Conservation (phyloP, 2,113 vertebrate genomes). For the Dendrocopos noguchii region DNA sequence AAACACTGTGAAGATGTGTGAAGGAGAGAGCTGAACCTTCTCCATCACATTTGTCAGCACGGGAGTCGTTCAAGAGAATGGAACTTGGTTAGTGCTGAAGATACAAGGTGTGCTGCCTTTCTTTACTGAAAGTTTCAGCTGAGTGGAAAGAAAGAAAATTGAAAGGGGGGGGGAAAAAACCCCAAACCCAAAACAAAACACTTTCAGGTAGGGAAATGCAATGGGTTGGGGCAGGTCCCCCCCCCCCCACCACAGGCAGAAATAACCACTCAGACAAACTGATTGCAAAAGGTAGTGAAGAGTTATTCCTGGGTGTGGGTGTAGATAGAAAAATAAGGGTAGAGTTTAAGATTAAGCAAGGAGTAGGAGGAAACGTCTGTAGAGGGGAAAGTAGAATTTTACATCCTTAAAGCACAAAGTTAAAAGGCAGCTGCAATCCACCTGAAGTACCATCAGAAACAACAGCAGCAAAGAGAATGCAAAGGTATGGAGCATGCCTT, state of each 20-base stretch:
- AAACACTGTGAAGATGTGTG: neutral
- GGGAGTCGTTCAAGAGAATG: neutral
- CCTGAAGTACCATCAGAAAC: conserved; percentile 5
- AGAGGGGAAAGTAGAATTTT: conserved; percentile 39
- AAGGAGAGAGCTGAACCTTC: neutral
- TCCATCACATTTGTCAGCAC: neutral
- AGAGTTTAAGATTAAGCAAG: conserved; percentile 53
- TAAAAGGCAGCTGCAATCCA: conserved; percentile 22
- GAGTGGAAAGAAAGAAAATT: neutral
- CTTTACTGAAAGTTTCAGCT: conserved; percentile 27
- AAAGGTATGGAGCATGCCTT: neutral
- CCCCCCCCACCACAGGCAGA: too few species aligned
- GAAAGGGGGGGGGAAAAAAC: neutral
- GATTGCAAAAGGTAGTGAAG: too few species aligned
- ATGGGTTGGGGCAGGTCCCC: too few species aligned
- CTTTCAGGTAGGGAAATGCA: conserved; percentile 47
- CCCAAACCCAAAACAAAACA: neutral
- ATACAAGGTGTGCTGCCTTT: neutral
- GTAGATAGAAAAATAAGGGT: conserved; percentile 62
- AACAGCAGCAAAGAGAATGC: neutral
- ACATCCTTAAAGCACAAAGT: conserved; percentile 24
- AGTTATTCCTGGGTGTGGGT: conserved; percentile 60
- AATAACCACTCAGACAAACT: too few species aligned
- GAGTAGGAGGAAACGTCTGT: conserved; percentile 64
- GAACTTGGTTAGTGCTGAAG: neutral